A percentile compares a stretch with the other conserved stretches of the same genome.
Conservation (phyloP, 1,140 invertebrate genomes). For the Monomorium pharaonis region DNA sequence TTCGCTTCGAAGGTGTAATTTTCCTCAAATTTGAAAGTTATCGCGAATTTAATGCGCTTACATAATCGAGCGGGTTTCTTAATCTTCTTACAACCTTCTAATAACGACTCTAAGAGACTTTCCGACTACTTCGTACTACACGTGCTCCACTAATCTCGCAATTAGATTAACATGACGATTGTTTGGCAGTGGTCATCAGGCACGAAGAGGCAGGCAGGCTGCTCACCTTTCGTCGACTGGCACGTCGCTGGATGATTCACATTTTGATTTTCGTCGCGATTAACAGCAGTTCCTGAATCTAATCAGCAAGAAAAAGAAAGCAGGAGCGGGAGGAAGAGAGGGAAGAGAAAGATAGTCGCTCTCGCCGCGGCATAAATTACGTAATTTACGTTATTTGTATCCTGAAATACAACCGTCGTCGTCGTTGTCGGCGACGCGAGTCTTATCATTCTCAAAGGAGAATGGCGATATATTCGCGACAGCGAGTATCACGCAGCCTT, state of each 20-base stretch:
- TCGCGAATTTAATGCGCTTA: not conserved
- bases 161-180: constrained; percentile 36
- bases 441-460: constrained; percentile 74
- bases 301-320: constrained; percentile 6
- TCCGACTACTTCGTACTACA: not conserved
- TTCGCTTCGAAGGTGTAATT: not conserved
- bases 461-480: constrained; percentile 70
- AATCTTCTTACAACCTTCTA: not conserved
- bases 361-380: constrained; percentile 54
- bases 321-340: not conserved
- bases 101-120: not conserved
- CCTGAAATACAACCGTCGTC: constrained; percentile 61
- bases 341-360: constrained; percentile 58
- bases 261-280: constrained; percentile 51
- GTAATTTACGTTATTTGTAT: constrained; percentile 72
- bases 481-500: constrained; percentile 61
- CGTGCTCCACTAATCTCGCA: not conserved
- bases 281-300: constrained; percentile 35
- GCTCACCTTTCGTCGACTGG: not conserved
- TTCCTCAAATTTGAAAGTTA: not conserved
- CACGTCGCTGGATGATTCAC: constrained; percentile 18
- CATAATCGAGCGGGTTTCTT: not conserved
- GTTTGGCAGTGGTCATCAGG: constrained; percentile 29
- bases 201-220: constrained; percentile 32
- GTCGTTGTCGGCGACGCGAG: constrained; percentile 54